phyloP scores from a whole-genome alignment of 2,888 invertebrate genomes.

The Leptinotarsa tumamoca region DNA sequence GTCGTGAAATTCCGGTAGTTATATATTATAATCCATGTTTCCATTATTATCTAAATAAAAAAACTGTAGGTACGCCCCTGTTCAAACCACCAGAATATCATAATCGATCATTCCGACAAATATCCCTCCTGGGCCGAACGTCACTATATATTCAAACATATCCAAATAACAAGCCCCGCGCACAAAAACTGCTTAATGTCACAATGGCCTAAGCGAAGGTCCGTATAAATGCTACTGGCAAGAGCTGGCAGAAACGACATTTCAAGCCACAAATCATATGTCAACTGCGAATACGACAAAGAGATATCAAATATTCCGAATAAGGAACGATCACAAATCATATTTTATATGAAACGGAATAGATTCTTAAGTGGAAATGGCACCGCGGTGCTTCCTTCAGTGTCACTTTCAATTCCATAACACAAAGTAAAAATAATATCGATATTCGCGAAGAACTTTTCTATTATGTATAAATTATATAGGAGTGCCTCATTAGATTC shows the following conservation, averaged over 20 bases:
- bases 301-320: slow-evolving; percentile 56
- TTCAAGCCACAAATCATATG: slow-evolving; percentile 64
- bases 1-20: too few relatives aligned
- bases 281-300: slow-evolving; percentile 60
- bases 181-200: slow-evolving; percentile 58
- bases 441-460: background rate
- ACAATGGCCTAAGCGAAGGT: slow-evolving; percentile 59
- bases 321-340: slow-evolving; percentile 17
- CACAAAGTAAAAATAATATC: background rate
- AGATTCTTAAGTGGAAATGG: slow-evolving; percentile 9
- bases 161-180: slow-evolving; percentile 48
- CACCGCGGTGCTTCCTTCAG: background rate
- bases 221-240: slow-evolving; percentile 34
- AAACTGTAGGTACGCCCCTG: slow-evolving; percentile 1
- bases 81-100: slow-evolving; percentile 27
- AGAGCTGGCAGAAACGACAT: slow-evolving; percentile 52
- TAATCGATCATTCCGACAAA: slow-evolving; percentile 31
- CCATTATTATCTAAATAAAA: background rate
- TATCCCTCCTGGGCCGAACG: slow-evolving; percentile 29
- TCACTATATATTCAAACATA: slow-evolving; percentile 51
- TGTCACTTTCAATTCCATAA: background rate
- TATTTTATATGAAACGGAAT: slow-evolving; percentile 16
- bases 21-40: too few relatives aligned
- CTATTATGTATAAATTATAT: background rate
- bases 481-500: background rate